Conservation (phyloP, 2,113 vertebrate species). For the Rissa tridactyla region DNA sequence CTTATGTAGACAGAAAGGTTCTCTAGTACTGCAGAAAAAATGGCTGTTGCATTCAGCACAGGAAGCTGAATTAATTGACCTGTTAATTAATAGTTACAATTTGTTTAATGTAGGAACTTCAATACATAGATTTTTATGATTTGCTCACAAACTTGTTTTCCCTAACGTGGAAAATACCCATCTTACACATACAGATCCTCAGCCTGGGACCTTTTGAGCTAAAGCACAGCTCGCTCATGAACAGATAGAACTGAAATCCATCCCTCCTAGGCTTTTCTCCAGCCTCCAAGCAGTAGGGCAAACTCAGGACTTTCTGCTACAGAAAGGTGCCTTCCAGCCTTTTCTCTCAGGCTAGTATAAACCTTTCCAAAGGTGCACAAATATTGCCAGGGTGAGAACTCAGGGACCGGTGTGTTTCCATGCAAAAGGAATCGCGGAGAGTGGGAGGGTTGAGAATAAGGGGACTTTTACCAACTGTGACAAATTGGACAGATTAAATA, state of each 20-base stretch:
- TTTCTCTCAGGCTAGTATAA: not conserved
- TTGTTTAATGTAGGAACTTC: not conserved
- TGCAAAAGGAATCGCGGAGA: not conserved
- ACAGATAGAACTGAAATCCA: not conserved
- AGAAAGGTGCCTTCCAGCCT: not conserved
- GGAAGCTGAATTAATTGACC: not conserved
- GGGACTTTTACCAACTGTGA: not conserved
- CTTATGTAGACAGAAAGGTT: not conserved
- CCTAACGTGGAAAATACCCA: not conserved
- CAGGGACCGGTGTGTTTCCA: not conserved
- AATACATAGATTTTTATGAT: not conserved
- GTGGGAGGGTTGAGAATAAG: not conserved
- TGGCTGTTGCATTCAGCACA: not conserved
- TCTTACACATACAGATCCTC: not conserved
- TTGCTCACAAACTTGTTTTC: not conserved
- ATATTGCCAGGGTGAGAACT: not conserved
- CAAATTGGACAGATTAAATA: not conserved
- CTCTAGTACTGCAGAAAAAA: not conserved
- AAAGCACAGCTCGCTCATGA: not conserved
- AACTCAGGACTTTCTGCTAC: not conserved
- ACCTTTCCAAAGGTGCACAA: not conserved
- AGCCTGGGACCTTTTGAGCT: not conserved
- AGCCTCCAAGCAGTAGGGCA: not conserved
- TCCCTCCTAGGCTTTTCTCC: not conserved
- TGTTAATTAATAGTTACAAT: not conserved